Base-by-base conservation (phyloP, 2,797 vertebrate species). In the Coccyzus lansbergi region DNA sequence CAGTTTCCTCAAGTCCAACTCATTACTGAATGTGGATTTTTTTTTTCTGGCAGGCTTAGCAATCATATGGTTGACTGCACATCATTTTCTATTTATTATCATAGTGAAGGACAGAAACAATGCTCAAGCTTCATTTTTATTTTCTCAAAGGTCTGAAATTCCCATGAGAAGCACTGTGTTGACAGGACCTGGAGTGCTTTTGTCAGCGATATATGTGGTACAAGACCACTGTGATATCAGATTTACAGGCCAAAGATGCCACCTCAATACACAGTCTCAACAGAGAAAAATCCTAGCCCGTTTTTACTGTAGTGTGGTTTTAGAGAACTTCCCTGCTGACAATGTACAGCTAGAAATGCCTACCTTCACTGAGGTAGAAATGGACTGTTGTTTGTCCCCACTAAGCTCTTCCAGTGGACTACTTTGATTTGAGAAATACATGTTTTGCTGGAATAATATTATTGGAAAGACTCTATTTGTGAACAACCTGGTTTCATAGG, bases 51-150 rank as follows among this genome's bases (percentile, higher is more conserved):
- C 15, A 64, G 40, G 49, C 46, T 38, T 10, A 84, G 72, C 17
- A 56, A 10, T 42, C 5, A 0, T 29, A 4, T 36, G 15, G 15
- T 18, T 69, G 55, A 7, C 36, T n/a, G 15, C 40, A 49, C 28
- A 6, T 70, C 0, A 28, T 56, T 78, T 74, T 38, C 62, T 62
- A 1, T 63, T 81, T 67, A 36, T 15, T 25, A 26, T 51, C 44
- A 25, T 53, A 29, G 6, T 7, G 16, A 86, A 77, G 20, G 17
- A 33, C 19, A 21, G 0, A 0, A 33, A n/a, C n/a, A 31, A 19
- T 70, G 10, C 40, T 67, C 64, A 52, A 46, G 5, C 25, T 92
- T 80, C 14, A 8, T 12, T 77, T 51, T 65, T 4, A 1, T 74
- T 53, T 46, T 38, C 51, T 63, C 7, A 4, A 1, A 1, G 36